A percentile compares a stretch with the other conserved stretches of the same genome.
Conservation (phyloP, 1,140 invertebrate species). For the Trachymyrmex septentrionalis region DNA sequence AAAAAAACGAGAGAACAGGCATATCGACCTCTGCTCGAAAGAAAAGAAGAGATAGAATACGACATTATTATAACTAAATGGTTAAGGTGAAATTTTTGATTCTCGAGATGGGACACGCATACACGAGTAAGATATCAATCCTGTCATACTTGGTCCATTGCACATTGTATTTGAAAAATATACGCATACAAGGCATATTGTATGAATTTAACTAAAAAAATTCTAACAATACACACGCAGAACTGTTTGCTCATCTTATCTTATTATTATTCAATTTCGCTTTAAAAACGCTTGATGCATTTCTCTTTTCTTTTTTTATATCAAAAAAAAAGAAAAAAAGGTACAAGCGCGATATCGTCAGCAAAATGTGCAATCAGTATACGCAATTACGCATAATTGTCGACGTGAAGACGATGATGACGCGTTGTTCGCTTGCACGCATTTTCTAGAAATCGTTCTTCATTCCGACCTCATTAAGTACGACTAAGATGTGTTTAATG, state of each 20-base stretch:
- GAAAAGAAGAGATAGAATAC: constrained; percentile 65
- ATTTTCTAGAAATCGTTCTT: constrained; percentile 17
- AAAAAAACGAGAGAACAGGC: constrained; percentile 51
- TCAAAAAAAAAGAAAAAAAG: not conserved
- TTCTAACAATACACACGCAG: constrained; percentile 66
- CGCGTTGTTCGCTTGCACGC: not conserved
- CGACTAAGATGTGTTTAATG: constrained; percentile 22
- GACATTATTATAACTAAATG: constrained; percentile 70
- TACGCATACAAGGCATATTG: constrained; percentile 70
- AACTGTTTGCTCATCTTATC: constrained; percentile 69
- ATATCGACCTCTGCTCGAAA: constrained; percentile 71
- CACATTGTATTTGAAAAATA: constrained; percentile 73
- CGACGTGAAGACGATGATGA: not conserved
- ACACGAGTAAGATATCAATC: constrained; percentile 71
- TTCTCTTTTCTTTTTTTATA: not conserved
- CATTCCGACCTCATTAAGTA: constrained; percentile 20
- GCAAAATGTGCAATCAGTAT: constrained; percentile 40
- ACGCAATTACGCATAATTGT: constrained; percentile 13
- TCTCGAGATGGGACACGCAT: constrained; percentile 65
- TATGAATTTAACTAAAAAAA: constrained; percentile 72
- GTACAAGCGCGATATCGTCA: not conserved
- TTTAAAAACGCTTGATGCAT: constrained; percentile 46
- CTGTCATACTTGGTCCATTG: constrained; percentile 74
- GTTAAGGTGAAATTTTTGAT: constrained; percentile 69
- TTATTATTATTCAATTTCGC: constrained; percentile 67